Evolutionary conservation across 2,797 vertebrate species (phyloP), one percentile per base, ranked within the genome.

Genomic region (Leptodactylus fallax): DNA sequence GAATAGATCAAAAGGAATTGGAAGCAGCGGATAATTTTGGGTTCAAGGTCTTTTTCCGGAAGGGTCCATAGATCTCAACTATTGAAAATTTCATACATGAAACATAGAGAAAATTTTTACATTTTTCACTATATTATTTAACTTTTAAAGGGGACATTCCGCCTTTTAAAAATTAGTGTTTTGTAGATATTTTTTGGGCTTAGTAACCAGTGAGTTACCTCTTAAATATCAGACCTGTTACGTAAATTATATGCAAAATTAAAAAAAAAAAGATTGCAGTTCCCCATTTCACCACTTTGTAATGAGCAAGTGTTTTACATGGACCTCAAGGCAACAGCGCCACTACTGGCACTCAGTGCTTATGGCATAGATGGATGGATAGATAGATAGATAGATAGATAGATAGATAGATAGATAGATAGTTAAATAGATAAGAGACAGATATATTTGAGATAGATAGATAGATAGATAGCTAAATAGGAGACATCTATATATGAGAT

Each of bases 1-100:
- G 23, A 72, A 72, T 19, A 69, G 61, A 83, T 71, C 49, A 83
- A 83, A 83, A 49, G 65, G 69, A 83, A 56, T 14, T 6, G 67
- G 67, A 36, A 17, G 27, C 14, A 23, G 21, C 53, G 13, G 49
- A 77, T 53, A 11, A 53, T n/a, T 77, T 14, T 53, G 11, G 47
- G 17, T 53, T 51, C 67, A 45, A 45, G 27, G 14, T 71, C 12
- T 53, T n/a, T 74, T 74, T 51, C 6, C 9, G 71, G 19, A 74
- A 55, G 14, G 27, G 8, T 25, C 27, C 6, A 23, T 13, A 67
- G n/a, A 67, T 8, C 36, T 53, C 19, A 58, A 79, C 8, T 74
- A 19, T 9, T 9, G 7, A 25, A 55, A 78, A 25, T 14, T 55
- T 12, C 72, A 49, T 11, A 69, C 27, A 67, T 69, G 27, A 14